Conservation (phyloP, 1,140 invertebrate species). For the Pseudomyrmex dendroicus region DNA sequence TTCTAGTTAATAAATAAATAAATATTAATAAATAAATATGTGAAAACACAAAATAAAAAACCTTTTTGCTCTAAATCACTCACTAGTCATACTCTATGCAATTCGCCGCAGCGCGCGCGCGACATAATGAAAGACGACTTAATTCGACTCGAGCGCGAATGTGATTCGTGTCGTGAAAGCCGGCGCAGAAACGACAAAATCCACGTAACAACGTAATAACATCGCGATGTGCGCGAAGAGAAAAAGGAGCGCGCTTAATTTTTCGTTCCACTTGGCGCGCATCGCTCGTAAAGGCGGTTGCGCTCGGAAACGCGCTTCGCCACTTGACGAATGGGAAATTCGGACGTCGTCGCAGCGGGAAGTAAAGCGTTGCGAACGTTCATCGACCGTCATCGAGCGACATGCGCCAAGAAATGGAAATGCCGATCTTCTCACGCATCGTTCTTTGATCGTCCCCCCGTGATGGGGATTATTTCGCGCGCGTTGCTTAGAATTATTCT, state of each 20-base stretch:
- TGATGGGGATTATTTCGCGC: too few species aligned
- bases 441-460: too few species aligned
- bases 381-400: constrained; percentile 46
- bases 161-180: constrained; percentile 45
- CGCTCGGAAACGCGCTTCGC: constrained; percentile 54
- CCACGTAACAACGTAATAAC: constrained; percentile 54
- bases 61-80: too few species aligned
- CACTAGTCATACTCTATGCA: constrained; percentile 15
- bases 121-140: constrained; percentile 50
- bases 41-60: too few species aligned
- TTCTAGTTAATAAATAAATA: too few species aligned
- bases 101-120: constrained; percentile 14
- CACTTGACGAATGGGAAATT: constrained; percentile 62
- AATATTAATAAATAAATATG: too few species aligned
- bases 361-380: constrained; percentile 44
- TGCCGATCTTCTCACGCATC: background rate
- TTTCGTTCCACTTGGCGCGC: constrained; percentile 59
- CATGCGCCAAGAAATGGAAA: constrained; percentile 32
- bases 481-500: background rate
- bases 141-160: constrained; percentile 48
- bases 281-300: constrained; percentile 61
- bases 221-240: constrained; percentile 2
- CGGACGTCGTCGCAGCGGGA: constrained; percentile 50
- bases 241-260: constrained; percentile 60
- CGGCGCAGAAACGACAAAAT: constrained; percentile 49